Evolutionary conservation across 2,113 vertebrate genomes (phyloP).

Genomic region (Serinus canaria): DNA sequence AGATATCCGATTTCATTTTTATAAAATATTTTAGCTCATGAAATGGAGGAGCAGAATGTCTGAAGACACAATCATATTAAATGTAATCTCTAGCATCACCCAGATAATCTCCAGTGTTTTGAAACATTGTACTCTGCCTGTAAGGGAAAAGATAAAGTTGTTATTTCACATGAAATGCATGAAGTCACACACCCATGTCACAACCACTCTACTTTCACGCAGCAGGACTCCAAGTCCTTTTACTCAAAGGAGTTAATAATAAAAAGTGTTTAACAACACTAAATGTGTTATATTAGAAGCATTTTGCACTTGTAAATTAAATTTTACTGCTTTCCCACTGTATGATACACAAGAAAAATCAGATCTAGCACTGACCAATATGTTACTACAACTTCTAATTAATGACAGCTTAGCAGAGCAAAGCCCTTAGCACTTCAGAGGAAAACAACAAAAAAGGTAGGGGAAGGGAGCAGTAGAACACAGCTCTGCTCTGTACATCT

Average conservation of each 20-base stretch:
- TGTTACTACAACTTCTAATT: neutral
- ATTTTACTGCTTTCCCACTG: neutral
- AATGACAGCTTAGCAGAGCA: neutral
- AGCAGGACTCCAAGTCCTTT: neutral
- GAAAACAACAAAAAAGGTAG: neutral
- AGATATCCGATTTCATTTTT: constrained; percentile 36
- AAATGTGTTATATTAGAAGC: neutral
- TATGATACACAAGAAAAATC: neutral
- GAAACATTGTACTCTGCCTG: constrained; percentile 52
- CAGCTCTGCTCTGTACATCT: neutral
- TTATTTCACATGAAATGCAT: constrained; percentile 32
- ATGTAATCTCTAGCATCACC: constrained; percentile 47
- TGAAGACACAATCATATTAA: constrained; percentile 46
- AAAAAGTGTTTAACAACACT: too few relatives aligned
- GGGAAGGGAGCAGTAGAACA: neutral
- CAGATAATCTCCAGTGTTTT: constrained; percentile 67
- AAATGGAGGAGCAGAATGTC: constrained; percentile 46
- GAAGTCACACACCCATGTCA: neutral
- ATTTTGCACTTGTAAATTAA: neutral
- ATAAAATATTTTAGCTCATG: constrained; percentile 31
- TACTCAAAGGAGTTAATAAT: neutral
- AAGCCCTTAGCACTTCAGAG: neutral
- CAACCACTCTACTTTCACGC: neutral
- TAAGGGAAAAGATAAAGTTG: neutral
- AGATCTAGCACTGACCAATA: neutral